Percentiles rank a stretch among this genome's conserved stretches.
Conservation (phyloP, 2,113 vertebrate species). For the Sciurus niger region DNA sequence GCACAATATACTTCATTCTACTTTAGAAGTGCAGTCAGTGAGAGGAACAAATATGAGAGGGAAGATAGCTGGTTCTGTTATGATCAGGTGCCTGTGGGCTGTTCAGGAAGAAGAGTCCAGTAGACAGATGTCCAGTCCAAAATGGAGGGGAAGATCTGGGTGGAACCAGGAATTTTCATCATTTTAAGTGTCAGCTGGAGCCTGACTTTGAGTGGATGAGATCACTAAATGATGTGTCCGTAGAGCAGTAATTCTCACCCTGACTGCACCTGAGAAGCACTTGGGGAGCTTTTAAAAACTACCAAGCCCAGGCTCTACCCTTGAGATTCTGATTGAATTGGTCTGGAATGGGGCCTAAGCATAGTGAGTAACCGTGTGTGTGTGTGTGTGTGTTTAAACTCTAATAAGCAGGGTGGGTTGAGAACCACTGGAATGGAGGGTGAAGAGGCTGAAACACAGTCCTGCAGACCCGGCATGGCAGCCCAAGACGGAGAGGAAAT, state of each 20-base stretch:
- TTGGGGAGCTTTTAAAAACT: not conserved
- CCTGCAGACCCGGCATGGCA: not conserved
- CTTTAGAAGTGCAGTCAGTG: not conserved
- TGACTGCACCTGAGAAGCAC: not conserved
- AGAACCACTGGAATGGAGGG: not conserved
- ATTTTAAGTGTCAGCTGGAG: not conserved
- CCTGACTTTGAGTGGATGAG: not conserved
- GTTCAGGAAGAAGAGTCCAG: not conserved
- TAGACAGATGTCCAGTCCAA: not conserved
- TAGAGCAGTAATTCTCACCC: not conserved
- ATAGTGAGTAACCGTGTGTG: too few species aligned
- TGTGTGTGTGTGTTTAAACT: not conserved
- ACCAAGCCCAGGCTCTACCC: not conserved
- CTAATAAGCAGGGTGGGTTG: not conserved
- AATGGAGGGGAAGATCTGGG: not conserved
- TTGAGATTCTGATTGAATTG: not conserved
- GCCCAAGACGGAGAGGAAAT: rapidly evolving
- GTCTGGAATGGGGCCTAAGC: not conserved
- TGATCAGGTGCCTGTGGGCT: not conserved
- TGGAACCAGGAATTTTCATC: not conserved
- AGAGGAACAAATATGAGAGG: not conserved
- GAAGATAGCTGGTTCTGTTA: not conserved
- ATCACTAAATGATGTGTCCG: not conserved
- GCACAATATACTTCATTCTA: not conserved
- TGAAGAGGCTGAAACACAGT: not conserved